Evolutionary conservation across 2,797 vertebrate genomes (phyloP).

Genomic region (Synanceia verrucosa): DNA sequence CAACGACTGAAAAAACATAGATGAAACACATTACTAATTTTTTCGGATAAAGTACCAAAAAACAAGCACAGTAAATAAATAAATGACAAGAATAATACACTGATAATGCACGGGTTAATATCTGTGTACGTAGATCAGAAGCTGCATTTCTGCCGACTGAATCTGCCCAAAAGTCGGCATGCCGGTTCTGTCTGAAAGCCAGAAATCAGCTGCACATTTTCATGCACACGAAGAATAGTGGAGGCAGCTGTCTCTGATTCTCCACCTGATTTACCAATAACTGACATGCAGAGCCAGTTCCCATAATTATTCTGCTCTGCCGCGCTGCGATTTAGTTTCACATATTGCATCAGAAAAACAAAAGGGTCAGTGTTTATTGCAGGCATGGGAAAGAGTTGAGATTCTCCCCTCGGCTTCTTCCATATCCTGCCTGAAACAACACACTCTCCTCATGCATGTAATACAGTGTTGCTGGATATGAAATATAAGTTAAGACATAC

Average conservation of each 20-base stretch:
- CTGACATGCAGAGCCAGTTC: constrained; percentile 59
- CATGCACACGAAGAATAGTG: constrained; percentile 31
- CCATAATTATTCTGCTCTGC: constrained; percentile 55
- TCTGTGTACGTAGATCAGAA: neutral
- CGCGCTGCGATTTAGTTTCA: constrained; percentile 55
- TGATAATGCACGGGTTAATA: neutral
- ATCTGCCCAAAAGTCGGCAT: neutral
- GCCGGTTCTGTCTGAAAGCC: constrained; percentile 4
- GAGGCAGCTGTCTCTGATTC: constrained; percentile 62
- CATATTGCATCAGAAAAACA: constrained; percentile 60
- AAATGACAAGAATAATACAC: neutral
- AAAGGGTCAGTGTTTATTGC: constrained; percentile 61
- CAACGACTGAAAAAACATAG: no score
- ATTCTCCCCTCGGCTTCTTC: constrained; percentile 32
- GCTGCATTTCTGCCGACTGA: neutral
- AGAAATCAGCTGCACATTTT: constrained; percentile 29
- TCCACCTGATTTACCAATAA: constrained; percentile 66
- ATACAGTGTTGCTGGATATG: constrained; percentile 3
- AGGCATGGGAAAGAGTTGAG: constrained; percentile 23
- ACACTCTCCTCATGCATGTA: neutral
- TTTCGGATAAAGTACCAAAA: neutral
- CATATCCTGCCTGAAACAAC: constrained; percentile 12
- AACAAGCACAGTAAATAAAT: neutral
- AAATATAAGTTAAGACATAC: neutral
- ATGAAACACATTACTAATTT: no score